Conservation (phyloP, 1,140 invertebrate species). For the Zaprionus capensis region DNA sequence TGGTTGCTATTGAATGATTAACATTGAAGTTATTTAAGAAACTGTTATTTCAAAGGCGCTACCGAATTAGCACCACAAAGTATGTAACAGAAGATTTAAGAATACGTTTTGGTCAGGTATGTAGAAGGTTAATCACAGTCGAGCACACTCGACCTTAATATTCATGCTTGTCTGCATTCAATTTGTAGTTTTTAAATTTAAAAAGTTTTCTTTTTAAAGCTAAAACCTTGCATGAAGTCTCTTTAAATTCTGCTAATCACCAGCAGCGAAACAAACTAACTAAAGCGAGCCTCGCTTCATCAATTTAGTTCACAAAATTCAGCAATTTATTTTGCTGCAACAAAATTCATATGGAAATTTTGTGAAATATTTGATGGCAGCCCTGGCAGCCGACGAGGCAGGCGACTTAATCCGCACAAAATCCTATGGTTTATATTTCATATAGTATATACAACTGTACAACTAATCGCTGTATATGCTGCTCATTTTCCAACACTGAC, state of each 20-base stretch:
- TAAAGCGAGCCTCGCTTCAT: neutral
- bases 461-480: slow-evolving; percentile 30
- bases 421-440: neutral
- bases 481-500: slow-evolving; percentile 28
- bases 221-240: neutral
- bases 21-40: too few species aligned
- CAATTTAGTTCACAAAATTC: neutral
- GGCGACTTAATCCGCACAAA: slow-evolving; percentile 10
- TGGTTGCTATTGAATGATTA: too few species aligned
- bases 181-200: too few species aligned
- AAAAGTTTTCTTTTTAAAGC: too few species aligned
- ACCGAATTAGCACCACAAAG: too few species aligned
- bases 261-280: neutral
- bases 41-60: too few species aligned
- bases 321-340: neutral
- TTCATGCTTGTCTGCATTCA: too few species aligned
- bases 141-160: too few species aligned
- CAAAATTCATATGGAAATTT: slow-evolving; percentile 6
- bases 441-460: neutral
- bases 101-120: too few species aligned
- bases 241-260: neutral
- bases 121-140: too few species aligned
- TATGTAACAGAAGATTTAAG: too few species aligned
- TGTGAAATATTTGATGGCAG: neutral
- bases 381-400: neutral